A percentile compares a stretch with the other conserved stretches of the same genome.
Evolutionary conservation across 53 echinoderm and acorn worm species (phyloP).

Genomic region (Paelopatides confundens): DNA sequence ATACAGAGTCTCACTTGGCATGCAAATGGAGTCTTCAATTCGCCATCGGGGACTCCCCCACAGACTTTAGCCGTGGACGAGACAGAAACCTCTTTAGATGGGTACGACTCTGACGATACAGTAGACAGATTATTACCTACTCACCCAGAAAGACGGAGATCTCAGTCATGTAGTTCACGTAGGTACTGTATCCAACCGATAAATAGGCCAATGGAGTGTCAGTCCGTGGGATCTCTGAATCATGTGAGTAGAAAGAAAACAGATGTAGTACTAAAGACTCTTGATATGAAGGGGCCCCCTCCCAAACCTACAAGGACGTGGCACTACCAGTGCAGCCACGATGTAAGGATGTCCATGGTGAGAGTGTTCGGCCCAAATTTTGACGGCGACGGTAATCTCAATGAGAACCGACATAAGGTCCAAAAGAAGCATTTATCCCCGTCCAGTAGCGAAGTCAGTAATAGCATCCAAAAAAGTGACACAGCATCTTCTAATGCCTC

Average conservation of each 20-base stretch:
- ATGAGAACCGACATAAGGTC: conserved; percentile 18
- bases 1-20: conserved; percentile 6
- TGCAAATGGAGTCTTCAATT: conserved; percentile 30
- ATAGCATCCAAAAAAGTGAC: conserved; percentile 29
- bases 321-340: conserved; percentile 93
- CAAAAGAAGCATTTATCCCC: conserved; percentile 20
- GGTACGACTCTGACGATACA: neutral
- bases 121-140: too few relatives aligned
- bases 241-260: conserved; percentile 22
- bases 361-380: conserved; percentile 65
- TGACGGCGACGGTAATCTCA: conserved; percentile 57
- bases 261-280: neutral
- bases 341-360: conserved; percentile 86
- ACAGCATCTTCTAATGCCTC: conserved; percentile 48
- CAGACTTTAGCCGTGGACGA: neutral
- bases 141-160: neutral
- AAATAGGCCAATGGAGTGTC: neutral
- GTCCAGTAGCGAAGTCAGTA: neutral
- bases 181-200: neutral
- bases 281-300: conserved; percentile 53
- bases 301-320: conserved; percentile 94
- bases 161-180: conserved; percentile 2
- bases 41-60: neutral
- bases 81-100: too few relatives aligned
- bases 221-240: conserved; percentile 75